Base-by-base conservation (phyloP, 2,888 invertebrate species). In the Bellardia bayeri region DNA sequence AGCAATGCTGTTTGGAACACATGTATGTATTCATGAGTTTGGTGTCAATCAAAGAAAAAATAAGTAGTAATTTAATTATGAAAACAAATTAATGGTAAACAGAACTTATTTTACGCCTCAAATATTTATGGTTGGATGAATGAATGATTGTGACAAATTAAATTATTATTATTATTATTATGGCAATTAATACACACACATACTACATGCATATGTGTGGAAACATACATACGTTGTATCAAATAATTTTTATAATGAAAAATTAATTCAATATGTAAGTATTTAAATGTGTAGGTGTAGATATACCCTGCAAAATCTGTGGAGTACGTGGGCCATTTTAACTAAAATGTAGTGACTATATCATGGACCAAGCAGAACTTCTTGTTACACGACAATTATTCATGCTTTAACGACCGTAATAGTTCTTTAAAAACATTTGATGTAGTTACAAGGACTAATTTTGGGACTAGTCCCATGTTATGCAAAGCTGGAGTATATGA, bases 71-170 rank as follows among this genome's bases (percentile, higher is more conserved):
- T 69, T 75, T 80, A 80, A 75, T 85, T 80, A 74, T 51, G 16
- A 49, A 58, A 66, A 69, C 11, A 63, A 80, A 74, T 75, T 63
- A 69, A 75, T 51, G 33, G 64, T 71, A 81, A 85, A 76, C 56
- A 45, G 16, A 33, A 81, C 16, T 71, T 76, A 42, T 76, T 85
- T 81, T 81, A 58, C 56, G 75, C 56, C 56, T 85, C 64, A 56
- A 71, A 45, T 79, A 71, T 71, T 75, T 64, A 85, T 14, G 45
- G 69, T 80, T 79, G 66, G 74, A 58, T 56, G 45, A 71, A 72
- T 81, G 64, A 80, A n/a, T 85, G 49, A 76, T 85, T 85, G 76
- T 81, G 85, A 81, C 85, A 85, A 85, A 85, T 85, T 85, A 75
- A 75, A 85, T 84, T 84, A 84, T 78, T 80, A 69, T 75, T 74